A percentile compares a stretch with the other conserved stretches of the same genome.
These are phyloP conservation scores for Pseudolaguvia tuberculata DNA, from an alignment of 2,113 vertebrate genomes.

Conservation along the genomic window DNA sequence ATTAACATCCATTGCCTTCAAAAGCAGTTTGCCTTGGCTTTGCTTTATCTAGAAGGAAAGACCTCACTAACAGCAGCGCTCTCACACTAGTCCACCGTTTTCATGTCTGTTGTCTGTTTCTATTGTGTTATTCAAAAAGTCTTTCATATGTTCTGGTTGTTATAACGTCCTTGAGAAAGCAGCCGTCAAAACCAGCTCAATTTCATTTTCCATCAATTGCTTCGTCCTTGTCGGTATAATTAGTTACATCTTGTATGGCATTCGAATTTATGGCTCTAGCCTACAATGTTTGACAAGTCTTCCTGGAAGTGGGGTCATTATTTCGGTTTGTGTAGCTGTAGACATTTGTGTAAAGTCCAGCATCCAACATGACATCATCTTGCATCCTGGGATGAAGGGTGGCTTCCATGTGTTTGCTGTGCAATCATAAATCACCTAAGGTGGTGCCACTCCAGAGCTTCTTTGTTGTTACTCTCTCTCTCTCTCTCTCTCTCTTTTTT, in stretches of 20 bases:
- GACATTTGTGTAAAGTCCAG: slow-evolving; percentile 10
- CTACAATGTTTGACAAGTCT: slow-evolving; percentile 22
- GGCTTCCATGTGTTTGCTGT: slow-evolving; percentile 30
- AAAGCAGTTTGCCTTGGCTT: background rate
- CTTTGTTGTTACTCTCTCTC: background rate
- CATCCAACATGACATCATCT: slow-evolving; percentile 3
- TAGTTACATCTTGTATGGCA: background rate
- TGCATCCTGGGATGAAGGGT: slow-evolving; percentile 9
- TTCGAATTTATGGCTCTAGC: slow-evolving; percentile 7
- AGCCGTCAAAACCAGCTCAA: background rate
- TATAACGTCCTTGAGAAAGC: background rate
- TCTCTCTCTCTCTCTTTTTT: background rate
- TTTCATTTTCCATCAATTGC: background rate
- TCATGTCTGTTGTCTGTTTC: background rate
- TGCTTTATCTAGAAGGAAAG: background rate
- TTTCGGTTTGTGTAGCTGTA: slow-evolving; percentile 5
- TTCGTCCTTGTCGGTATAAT: slow-evolving; percentile 12
- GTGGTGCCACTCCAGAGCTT: slow-evolving; percentile 24
- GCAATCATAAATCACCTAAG: slow-evolving; percentile 31
- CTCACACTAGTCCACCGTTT: background rate
- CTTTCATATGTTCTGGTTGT: background rate
- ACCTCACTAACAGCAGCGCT: background rate
- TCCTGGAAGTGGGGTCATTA: slow-evolving; percentile 12
- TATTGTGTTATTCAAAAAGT: background rate
- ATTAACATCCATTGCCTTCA: background rate